Evolutionary conservation across 2,888 invertebrate species (phyloP), one percentile per base, ranked within the genome.

Genomic region (Gandaritis pyraliata): DNA sequence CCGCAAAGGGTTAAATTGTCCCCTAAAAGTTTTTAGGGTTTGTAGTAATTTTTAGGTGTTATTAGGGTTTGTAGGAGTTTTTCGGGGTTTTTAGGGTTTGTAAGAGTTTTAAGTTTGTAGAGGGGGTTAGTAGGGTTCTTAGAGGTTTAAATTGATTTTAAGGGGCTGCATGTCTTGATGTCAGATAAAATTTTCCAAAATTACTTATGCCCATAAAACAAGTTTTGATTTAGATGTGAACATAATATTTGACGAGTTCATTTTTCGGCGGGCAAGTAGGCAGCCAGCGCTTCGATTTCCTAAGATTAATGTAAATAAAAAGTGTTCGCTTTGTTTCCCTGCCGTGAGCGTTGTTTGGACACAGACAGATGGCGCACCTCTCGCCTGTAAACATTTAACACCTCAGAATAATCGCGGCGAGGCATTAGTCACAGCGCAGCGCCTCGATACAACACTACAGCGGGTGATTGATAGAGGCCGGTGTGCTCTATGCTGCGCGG

Each of bases 301-400:
- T 59, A 61, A 61, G 58, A 61, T 57, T 53, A 57, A 60, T 57
- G 54, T 62, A 53, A 69, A 66, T 61, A 67, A 65, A 65, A 61
- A 58, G 46, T 61, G 61, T 30, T 39, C 57, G 51, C 61, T 61
- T 75, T 75, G 76, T 78, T 76, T 74, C 54, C 62, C 50, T 68
- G 69, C 64, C 55, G 68, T 58, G 69, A 72, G 71, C 74, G 73
- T 55, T 81, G 80, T 81, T 81, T 79, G 77, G 86, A 86, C 85
- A 82, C 71, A 76, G 82, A 85, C 81, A 78, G 80, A 85, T 85
- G 79, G 79, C 76, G 68, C 74, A 75, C 76, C 77, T 80, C 75
- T 76, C 73, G 74, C 78, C 80, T 82, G 83, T 85, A 82, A 86
- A 84, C 83, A 84, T 85, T 85, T 86, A 82, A 86, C 86, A 87